Evolutionary conservation across 2,797 vertebrate species (phyloP).

Genomic region (Acropternis orthonyx): DNA sequence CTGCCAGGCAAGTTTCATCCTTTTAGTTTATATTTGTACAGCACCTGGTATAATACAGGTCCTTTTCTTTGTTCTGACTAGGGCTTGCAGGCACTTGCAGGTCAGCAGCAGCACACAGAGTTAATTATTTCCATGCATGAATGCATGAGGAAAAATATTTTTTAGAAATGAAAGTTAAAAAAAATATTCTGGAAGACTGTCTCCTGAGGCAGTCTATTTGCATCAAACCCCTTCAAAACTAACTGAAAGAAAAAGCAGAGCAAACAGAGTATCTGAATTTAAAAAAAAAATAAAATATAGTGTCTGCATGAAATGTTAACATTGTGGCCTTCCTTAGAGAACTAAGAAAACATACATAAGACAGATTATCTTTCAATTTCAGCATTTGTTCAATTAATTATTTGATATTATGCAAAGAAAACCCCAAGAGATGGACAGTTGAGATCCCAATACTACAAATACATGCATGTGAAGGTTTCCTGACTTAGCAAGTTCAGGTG

Average conservation of each 20-base stretch:
- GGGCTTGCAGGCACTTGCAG: background rate
- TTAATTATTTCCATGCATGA: background rate
- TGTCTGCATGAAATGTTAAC: background rate
- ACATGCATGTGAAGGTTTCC: background rate
- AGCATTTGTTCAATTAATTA: background rate
- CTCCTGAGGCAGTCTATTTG: background rate
- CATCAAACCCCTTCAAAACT: slow-evolving; percentile 1
- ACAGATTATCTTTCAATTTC: background rate
- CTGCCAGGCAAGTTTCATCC: background rate
- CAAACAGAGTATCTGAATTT: background rate
- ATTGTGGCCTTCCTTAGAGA: background rate
- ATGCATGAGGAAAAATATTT: background rate
- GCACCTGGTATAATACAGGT: background rate
- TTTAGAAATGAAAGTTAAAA: background rate
- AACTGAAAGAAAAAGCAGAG: slow-evolving; percentile 7
- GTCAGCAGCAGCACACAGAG: background rate
- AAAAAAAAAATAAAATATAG: background rate
- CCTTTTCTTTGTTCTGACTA: background rate
- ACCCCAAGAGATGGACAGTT: background rate
- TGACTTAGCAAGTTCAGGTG: background rate
- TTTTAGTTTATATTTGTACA: background rate
- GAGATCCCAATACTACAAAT: background rate
- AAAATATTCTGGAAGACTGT: background rate
- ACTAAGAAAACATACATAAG: background rate
- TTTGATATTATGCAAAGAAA: background rate